These are phyloP conservation scores for Hemitrygon akajei DNA, from an alignment of 2,797 vertebrate species.

Conservation along the genomic window DNA sequence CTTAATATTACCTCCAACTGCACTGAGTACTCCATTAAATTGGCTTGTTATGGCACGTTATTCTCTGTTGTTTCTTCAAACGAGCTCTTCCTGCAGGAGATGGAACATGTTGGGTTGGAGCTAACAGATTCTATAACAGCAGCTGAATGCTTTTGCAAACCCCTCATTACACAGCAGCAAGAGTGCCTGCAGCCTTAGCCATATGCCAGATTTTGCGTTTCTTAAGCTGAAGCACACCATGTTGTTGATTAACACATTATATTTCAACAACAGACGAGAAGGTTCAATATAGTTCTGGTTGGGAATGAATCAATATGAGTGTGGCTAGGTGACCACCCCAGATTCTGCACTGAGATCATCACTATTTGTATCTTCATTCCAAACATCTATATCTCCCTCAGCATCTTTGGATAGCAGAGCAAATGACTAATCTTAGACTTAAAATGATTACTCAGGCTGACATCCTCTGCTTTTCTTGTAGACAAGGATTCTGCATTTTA, in stretches of 20 bases:
- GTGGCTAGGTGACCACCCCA: background rate
- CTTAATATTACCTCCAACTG: background rate
- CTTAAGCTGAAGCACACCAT: conserved; percentile 10
- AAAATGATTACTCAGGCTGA: background rate
- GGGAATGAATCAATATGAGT: background rate
- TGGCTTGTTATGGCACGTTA: background rate
- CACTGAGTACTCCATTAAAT: background rate
- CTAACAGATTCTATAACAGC: conserved; percentile 28
- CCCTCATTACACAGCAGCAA: conserved; percentile 9
- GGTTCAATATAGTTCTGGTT: background rate
- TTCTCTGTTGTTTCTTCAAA: background rate
- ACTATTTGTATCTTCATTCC: too few species aligned
- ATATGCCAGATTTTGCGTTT: conserved; percentile 13
- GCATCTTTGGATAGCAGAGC: too few species aligned
- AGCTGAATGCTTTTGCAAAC: conserved; percentile 24
- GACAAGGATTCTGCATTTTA: too few species aligned
- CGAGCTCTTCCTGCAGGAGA: background rate
- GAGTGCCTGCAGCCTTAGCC: conserved; percentile 15
- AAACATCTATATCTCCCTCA: too few species aligned
- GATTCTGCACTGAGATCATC: too few species aligned
- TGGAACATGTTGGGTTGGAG: background rate
- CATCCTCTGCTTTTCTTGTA: background rate
- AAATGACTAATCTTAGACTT: background rate
- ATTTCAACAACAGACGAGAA: background rate
- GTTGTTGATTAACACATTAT: conserved; percentile 13